Evolutionary conservation across 1,140 invertebrate species (phyloP).

Genomic region (Eurosta solidaginis): DNA sequence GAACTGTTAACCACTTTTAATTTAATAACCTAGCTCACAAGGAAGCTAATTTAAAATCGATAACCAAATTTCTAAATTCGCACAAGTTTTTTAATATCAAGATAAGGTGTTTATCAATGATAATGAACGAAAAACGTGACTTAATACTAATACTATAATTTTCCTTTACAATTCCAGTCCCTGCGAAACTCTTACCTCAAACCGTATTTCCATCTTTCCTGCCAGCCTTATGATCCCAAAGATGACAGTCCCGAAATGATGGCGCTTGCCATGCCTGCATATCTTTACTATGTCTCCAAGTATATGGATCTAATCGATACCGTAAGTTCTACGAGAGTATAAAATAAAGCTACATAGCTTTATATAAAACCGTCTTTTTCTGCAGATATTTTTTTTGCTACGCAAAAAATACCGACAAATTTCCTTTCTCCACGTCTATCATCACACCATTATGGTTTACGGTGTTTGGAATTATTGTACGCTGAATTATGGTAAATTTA

Average conservation of each 20-base stretch:
- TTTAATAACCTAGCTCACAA: too few relatives aligned
- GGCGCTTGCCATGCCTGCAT: constrained; percentile 37
- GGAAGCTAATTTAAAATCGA: too few relatives aligned
- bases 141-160: background rate
- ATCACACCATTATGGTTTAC: constrained; percentile 75
- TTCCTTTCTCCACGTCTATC: constrained; percentile 82
- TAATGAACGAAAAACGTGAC: too few relatives aligned
- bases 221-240: background rate
- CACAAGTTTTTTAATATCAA: too few relatives aligned
- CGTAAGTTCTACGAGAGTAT: constrained; percentile 58
- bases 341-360: background rate
- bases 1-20: too few relatives aligned
- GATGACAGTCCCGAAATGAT: background rate
- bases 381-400: constrained; percentile 72
- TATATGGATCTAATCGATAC: constrained; percentile 66
- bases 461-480: constrained; percentile 62
- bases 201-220: background rate
- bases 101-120: too few relatives aligned
- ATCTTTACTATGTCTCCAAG: constrained; percentile 65
- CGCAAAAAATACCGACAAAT: constrained; percentile 82
- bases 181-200: background rate
- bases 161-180: background rate
- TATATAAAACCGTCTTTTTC: background rate
- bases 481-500: constrained; percentile 64
- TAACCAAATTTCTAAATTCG: too few relatives aligned